Percentiles rank a stretch among this genome's conserved stretches.
Conservation (phyloP, 2,888 invertebrate genomes). For the Xanthia icteritia region DNA sequence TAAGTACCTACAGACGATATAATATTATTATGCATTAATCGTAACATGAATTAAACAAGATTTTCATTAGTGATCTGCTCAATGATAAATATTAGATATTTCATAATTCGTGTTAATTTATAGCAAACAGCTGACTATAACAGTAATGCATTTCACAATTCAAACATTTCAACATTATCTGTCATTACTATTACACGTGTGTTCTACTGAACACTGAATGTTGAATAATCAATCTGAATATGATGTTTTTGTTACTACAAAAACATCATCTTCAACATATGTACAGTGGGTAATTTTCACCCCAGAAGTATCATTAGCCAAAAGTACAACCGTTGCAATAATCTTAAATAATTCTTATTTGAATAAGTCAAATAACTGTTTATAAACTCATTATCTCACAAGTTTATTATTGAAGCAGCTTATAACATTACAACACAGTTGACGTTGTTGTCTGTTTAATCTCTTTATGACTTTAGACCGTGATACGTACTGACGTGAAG, state of each 20-base stretch:
- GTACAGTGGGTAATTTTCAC: not conserved
- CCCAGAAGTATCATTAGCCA: not conserved
- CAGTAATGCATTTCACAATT: too few relatives aligned
- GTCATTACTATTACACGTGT: too few relatives aligned
- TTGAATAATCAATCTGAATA: too few relatives aligned
- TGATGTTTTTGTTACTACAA: too few relatives aligned
- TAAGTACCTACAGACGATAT: not conserved
- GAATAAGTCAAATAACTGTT: constrained; percentile 38
- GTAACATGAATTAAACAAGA: not conserved
- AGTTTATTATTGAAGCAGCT: constrained; percentile 13
- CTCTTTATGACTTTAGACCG: constrained; percentile 36
- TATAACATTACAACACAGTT: constrained; percentile 25
- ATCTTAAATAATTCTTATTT: constrained; percentile 11
- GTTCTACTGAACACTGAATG: too few relatives aligned
- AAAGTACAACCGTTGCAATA: not conserved
- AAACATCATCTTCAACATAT: too few relatives aligned
- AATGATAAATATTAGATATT: not conserved
- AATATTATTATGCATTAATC: not conserved
- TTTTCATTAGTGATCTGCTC: not conserved
- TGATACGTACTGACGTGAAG: constrained; percentile 11
- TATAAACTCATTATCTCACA: constrained; percentile 25
- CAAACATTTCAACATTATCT: not conserved
- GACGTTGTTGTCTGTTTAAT: constrained; percentile 27
- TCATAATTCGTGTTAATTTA: not conserved
- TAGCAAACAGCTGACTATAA: not conserved